phyloP scores from a whole-genome alignment of 2,888 invertebrate species.

The Phortica magna region DNA sequence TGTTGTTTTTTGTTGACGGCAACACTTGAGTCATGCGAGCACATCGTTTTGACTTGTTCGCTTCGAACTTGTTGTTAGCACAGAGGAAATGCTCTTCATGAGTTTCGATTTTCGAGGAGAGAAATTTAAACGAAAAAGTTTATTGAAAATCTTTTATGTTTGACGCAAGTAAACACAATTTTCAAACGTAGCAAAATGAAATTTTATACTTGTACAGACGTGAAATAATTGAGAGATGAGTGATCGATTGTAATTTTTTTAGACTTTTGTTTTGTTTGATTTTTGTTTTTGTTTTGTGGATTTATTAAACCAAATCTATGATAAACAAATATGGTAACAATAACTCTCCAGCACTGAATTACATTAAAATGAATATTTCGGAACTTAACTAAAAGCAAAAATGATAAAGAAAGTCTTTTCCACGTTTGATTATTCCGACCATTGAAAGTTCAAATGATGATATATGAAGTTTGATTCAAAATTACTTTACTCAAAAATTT shows the following conservation, averaged over 20 bases:
- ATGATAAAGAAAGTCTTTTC: too few relatives aligned
- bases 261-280: background rate
- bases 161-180: conserved; percentile 67
- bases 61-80: background rate
- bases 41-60: conserved; percentile 3
- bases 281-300: background rate
- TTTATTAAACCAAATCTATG: background rate
- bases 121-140: background rate
- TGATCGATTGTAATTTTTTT: background rate
- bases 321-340: background rate
- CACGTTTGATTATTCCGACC: too few relatives aligned
- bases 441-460: too few relatives aligned
- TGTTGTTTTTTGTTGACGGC: background rate
- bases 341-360: too few relatives aligned
- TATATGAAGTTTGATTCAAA: too few relatives aligned
- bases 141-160: conserved; percentile 44
- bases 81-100: background rate
- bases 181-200: background rate
- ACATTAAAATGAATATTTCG: too few relatives aligned
- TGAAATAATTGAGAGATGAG: background rate
- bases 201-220: background rate
- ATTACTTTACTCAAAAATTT: too few relatives aligned
- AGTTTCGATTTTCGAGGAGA: background rate
- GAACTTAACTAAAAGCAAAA: too few relatives aligned
- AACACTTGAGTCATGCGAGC: conserved; percentile 27